Percentiles rank a stretch among this genome's conserved stretches.
Evolutionary conservation across 2,113 vertebrate genomes (phyloP).

Genomic region (Oreochromis aureus): DNA sequence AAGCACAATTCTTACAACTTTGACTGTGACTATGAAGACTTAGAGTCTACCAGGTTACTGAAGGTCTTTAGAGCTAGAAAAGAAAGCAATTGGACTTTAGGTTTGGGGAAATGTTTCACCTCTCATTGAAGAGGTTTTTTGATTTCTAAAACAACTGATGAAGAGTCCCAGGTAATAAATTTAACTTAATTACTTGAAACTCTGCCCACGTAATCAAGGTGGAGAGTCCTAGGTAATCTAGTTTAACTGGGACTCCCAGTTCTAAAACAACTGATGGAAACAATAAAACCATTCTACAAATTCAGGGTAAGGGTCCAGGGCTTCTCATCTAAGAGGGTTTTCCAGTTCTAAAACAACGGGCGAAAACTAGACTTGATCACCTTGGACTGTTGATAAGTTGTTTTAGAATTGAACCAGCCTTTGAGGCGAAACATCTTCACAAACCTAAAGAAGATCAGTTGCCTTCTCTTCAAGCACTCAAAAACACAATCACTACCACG

Average conservation of each 20-base stretch:
- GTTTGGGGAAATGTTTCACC: not conserved
- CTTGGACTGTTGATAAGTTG: not conserved
- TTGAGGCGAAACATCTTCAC: not conserved
- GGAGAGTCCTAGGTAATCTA: not conserved
- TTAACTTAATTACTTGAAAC: not conserved
- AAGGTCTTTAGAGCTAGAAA: not conserved
- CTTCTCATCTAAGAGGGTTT: not conserved
- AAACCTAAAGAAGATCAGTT: not conserved
- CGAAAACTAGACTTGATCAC: not conserved
- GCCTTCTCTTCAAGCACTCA: not conserved
- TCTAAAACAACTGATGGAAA: not conserved
- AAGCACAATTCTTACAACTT: not conserved
- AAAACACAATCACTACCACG: not conserved
- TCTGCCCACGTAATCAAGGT: not conserved
- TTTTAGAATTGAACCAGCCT: not conserved
- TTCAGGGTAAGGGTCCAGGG: slow-evolving; percentile 45
- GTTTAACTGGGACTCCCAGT: not conserved
- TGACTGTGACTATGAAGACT: not conserved
- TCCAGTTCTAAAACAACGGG: not conserved
- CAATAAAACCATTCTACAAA: slow-evolving; percentile 57
- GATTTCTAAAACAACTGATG: not conserved
- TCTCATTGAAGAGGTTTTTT: not conserved
- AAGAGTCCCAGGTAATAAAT: not conserved
- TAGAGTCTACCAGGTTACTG: not conserved
- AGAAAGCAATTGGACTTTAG: not conserved